phyloP scores from a whole-genome alignment of 2,113 vertebrate genomes.

The Varanus komodoensis region DNA sequence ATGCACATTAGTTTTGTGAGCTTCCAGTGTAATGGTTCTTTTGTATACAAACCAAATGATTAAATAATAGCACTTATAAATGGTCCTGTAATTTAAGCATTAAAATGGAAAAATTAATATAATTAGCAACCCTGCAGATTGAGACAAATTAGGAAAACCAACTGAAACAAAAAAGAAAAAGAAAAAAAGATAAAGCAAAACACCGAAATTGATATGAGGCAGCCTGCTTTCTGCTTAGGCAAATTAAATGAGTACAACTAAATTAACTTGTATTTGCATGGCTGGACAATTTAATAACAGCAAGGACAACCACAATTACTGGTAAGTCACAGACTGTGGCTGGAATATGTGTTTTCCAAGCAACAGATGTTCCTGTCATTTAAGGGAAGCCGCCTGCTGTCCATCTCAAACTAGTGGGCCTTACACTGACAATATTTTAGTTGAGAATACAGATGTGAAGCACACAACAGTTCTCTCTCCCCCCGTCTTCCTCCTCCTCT shows the following conservation, averaged over 20 bases:
- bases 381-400: slow-evolving; percentile 21
- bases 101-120: slow-evolving; percentile 19
- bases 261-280: neutral
- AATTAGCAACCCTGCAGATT: slow-evolving; percentile 16
- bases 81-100: neutral
- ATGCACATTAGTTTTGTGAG: neutral
- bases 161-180: neutral
- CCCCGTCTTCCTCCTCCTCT: neutral
- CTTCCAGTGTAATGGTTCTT: neutral
- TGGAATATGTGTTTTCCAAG: neutral
- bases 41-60: neutral
- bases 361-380: slow-evolving; percentile 13
- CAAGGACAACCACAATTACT: neutral
- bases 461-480: neutral
- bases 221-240: slow-evolving; percentile 1
- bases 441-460: neutral
- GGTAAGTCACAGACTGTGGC: slow-evolving; percentile 17
- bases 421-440: slow-evolving; percentile 24
- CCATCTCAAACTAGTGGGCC: neutral
- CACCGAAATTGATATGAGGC: slow-evolving; percentile 4
- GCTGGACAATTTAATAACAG: slow-evolving; percentile 27
- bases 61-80: neutral
- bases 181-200: neutral
- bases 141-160: slow-evolving; percentile 18
- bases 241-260: slow-evolving; percentile 18